phyloP scores from a whole-genome alignment of 2,797 vertebrate genomes.

The Leptodactylus fallax region DNA sequence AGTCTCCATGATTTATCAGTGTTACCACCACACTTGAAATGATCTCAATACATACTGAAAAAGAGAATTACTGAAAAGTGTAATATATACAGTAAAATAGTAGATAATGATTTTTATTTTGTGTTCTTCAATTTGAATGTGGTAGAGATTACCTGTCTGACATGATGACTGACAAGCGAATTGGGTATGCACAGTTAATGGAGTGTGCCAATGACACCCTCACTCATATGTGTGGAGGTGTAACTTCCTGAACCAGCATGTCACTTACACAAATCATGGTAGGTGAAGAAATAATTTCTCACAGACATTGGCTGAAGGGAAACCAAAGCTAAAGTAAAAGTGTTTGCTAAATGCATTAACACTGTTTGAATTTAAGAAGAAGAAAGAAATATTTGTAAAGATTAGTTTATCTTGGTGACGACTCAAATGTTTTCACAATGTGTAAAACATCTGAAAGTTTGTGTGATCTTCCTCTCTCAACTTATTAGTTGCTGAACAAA shows the following conservation, averaged over 20 bases:
- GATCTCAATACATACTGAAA: not conserved
- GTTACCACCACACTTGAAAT: not conserved
- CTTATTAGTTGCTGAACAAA: not conserved
- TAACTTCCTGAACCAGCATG: constrained; percentile 24
- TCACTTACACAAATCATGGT: constrained; percentile 27
- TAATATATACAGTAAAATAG: not conserved
- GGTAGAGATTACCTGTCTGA: not conserved
- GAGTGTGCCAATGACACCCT: constrained; percentile 10
- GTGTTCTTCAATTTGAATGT: not conserved
- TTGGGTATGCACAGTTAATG: constrained; percentile 5
- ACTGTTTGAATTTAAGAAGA: not conserved
- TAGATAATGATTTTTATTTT: not conserved
- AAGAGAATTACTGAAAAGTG: not conserved
- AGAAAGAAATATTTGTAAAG: not conserved
- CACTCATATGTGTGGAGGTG: constrained; percentile 2
- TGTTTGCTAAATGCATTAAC: constrained; percentile 16
- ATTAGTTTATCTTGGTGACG: not conserved
- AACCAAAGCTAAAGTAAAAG: not conserved
- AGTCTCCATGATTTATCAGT: no score
- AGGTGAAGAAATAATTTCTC: constrained; percentile 35
- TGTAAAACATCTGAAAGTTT: not conserved
- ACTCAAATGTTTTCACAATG: not conserved
- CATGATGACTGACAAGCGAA: constrained; percentile 12
- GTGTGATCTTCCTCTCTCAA: not conserved
- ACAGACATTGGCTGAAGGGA: not conserved